Evolutionary conservation across 2,888 invertebrate species (phyloP), one percentile per base, ranked within the genome.

Genomic region (Harpalus rubripes): DNA sequence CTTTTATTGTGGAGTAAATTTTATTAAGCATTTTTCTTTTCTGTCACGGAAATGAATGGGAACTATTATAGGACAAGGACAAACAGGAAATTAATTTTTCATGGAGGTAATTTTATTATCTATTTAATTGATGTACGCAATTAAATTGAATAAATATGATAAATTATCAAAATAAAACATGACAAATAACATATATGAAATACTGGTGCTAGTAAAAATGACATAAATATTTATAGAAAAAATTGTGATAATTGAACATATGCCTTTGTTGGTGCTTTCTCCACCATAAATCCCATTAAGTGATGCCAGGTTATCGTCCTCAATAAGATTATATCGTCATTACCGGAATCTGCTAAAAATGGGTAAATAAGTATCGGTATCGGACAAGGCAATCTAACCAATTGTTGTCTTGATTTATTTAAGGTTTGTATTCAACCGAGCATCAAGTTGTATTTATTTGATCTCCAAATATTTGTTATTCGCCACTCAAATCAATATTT

Each of bases 1-100:
- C 32, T 68, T 68, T 68, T 68, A 68, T 39, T 1, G 39, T n/a
- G 68, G 26, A 68, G n/a, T 41, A 68, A 63, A 68, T 39, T 32
- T 68, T 26, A 39, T 52, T 52, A 12, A 12, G 12, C 10, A 8
- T 52, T 52, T 52, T 52, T 12, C 44, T 52, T 52, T 0, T 52
- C 44, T 52, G 44, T 52, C 44, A 52, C 44, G 44, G 44, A 52
- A 52, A 52, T 52, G 44, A 52, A 52, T 52, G 44, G 65, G 39
- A 39, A 32, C 39, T 68, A 68, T 15, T 68, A n/a, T 10, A 32
- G 39, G 32, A 12, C 26, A 26, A 65, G 26, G 65, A 26, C 32
- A 22, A 65, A 32, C 65, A 32, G 7, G 32, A 10, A 32, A 68
- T 52, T 52, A 52, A 52, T 52, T 52, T 52, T 52, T 52, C 44